Conservation (phyloP, 30 jellyfish, hydroid and myxozoan genomes). For the Nemopilema nomurai region DNA sequence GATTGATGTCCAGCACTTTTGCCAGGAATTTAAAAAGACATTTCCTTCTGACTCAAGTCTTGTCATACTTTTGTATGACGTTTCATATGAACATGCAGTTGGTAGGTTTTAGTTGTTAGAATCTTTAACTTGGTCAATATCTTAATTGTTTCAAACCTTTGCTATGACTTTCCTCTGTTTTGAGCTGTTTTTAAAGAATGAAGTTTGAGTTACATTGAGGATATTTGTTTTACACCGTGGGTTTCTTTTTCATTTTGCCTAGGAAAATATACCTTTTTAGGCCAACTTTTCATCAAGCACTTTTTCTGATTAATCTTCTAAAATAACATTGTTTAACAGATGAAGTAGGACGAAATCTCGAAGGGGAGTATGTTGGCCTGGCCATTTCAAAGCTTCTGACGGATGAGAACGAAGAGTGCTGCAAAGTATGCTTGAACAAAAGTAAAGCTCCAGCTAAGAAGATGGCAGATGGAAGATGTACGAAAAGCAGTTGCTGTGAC, state of each 20-base stretch:
- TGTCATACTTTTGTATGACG: conserved; percentile 75
- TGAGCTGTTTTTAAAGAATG: too few relatives aligned
- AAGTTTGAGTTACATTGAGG: too few relatives aligned
- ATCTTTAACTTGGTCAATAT: too few relatives aligned
- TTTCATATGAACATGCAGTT: conserved; percentile 54
- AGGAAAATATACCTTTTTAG: too few relatives aligned
- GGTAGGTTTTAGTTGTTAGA: conserved; percentile 16
- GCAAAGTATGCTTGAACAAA: neutral
- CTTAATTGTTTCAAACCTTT: too few relatives aligned
- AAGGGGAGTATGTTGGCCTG: neutral
- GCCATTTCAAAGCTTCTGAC: neutral
- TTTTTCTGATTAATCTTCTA: neutral
- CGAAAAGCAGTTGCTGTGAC: neutral
- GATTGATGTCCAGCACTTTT: conserved; percentile 55
- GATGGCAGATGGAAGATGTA: neutral
- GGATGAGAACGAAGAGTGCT: neutral
- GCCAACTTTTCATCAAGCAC: too few relatives aligned
- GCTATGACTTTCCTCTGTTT: too few relatives aligned
- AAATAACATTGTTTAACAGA: neutral
- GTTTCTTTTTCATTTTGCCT: too few relatives aligned
- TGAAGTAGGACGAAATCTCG: neutral
- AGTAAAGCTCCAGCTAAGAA: neutral
- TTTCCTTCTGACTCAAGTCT: conserved; percentile 30
- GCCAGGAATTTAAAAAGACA: conserved; percentile 5
- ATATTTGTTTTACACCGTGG: too few relatives aligned